Evolutionary conservation across 2,797 vertebrate species (phyloP), one percentile per base, ranked within the genome.

Genomic region (Myotis daubentonii): DNA sequence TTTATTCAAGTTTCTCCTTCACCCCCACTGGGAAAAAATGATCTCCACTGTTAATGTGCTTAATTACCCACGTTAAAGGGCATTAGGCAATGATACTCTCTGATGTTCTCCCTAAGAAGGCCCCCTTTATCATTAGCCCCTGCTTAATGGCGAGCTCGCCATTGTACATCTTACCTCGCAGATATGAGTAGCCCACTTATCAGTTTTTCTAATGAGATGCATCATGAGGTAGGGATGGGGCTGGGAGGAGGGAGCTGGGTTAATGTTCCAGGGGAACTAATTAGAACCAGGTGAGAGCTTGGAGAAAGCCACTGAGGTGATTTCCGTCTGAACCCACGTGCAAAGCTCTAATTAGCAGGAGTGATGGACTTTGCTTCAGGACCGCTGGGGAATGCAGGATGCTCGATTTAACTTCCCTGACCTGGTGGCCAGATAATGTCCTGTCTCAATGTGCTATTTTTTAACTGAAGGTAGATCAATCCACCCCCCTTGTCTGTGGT

Each of bases 241-340:
- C 98, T 91, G 95, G 97, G 85, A 98, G 98, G 98, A 98, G 98
- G 98, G 98, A 98, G 98, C 97, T 97, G 94, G 97, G 97, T 98
- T 99, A 99, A 99, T 99, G 98, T 99, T 99, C 99, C 99, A 98
- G 99, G 97, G 99, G 99, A 99, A 98, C 99, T 99, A 99, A 99
- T 99, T 99, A 99, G 99, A 99, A 98, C 98, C 98, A 99, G 98
- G 98, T 99, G 98, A 99, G 98, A 99, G 98, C 98, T 97, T 97
- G 75, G 98, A 98, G 98, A 98, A 98, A 98, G 98, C 98, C 99
- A 97, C 99, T 98, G 97, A 99, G 98, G 99, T 99, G 98, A 99
- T 99, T 99, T 99, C 98, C 98, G 98, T 98, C 98, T 98, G 98
- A 98, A 98, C 98, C 98, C 98, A 97, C 97, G 98, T 98, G 98